phyloP scores from a whole-genome alignment of 1,140 invertebrate genomes.

The Procambarus virginalis region DNA sequence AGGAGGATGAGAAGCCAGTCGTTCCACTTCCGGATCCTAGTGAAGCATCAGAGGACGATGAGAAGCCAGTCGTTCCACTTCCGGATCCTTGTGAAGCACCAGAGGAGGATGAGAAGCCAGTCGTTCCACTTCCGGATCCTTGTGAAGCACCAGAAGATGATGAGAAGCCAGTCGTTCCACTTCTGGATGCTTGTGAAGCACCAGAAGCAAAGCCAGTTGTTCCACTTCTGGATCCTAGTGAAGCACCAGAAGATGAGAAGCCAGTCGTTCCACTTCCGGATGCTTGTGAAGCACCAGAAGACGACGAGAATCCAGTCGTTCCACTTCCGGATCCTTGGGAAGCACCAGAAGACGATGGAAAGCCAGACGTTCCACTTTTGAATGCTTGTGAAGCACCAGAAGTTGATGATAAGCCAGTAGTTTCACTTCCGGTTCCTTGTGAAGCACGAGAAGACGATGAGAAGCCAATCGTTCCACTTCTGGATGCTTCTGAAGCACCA shows the following conservation, averaged over 20 bases:
- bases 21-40: background rate
- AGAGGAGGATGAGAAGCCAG: background rate
- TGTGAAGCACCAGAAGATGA: background rate
- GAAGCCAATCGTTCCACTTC: no score
- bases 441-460: background rate
- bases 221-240: background rate
- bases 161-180: background rate
- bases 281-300: background rate
- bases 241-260: slow-evolving; percentile 3
- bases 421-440: background rate
- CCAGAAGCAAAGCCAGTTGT: background rate
- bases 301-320: background rate
- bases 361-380: background rate
- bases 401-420: background rate
- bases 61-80: background rate
- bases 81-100: background rate
- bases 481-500: no score
- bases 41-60: background rate
- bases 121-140: background rate
- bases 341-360: no score
- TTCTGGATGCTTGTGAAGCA: background rate
- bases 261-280: background rate
- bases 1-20: no score
- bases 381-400: background rate
- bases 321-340: background rate